Evolutionary conservation across 2,797 vertebrate species (phyloP).

Genomic region (Lophotriccus pileatus): DNA sequence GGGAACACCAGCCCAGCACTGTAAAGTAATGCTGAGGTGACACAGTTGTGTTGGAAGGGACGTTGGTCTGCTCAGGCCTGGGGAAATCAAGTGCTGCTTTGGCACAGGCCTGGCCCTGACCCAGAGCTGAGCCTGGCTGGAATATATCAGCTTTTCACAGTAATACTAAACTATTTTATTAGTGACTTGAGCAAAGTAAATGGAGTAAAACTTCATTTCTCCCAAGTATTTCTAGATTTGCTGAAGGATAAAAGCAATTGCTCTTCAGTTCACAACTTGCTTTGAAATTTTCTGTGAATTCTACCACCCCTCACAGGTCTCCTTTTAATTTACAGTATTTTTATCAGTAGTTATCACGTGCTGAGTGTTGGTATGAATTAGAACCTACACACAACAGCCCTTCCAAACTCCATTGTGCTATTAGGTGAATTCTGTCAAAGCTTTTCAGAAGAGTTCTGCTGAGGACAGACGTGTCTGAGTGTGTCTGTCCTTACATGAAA

Average conservation of each 20-base stretch:
- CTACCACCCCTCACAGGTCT: not conserved
- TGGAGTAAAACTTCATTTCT: not conserved
- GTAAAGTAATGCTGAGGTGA: not conserved
- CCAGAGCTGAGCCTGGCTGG: not conserved
- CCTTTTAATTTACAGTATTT: not conserved
- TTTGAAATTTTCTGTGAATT: not conserved
- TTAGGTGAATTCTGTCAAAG: no score
- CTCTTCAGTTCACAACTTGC: not conserved
- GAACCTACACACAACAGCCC: not conserved
- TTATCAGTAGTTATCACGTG: not conserved
- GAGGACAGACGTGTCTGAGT: not conserved
- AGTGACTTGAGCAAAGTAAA: not conserved
- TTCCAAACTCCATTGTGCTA: not conserved
- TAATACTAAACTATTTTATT: not conserved
- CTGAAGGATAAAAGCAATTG: not conserved
- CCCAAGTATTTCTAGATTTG: not conserved
- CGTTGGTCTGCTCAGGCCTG: rapidly evolving
- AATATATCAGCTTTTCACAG: not conserved
- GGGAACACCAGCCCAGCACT: not conserved
- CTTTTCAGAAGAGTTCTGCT: no score
- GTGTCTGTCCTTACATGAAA: no score
- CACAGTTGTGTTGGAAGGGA: not conserved
- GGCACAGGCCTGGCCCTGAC: not conserved
- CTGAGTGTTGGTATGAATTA: not conserved
- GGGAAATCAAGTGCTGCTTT: not conserved